Conservation (phyloP, 2,888 invertebrate genomes). For the Willowsia nigromaculata region DNA sequence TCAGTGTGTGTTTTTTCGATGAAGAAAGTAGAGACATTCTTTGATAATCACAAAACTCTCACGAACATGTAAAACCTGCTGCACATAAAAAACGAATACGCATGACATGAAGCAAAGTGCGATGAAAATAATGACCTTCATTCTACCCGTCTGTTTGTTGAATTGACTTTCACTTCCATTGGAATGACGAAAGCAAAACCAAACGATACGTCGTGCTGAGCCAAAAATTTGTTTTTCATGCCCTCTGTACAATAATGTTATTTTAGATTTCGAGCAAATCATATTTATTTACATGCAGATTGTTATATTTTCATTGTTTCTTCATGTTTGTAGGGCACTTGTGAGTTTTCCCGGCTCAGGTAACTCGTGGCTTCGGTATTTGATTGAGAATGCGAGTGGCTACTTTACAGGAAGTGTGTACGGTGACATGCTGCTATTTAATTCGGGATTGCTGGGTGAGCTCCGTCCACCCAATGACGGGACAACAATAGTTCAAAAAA, state of each 20-base stretch:
- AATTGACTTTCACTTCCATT: background rate
- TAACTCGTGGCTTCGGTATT: conserved; percentile 80
- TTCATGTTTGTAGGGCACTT: conserved; percentile 77
- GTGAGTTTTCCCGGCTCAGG: conserved; percentile 80
- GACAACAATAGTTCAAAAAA: conserved; percentile 80
- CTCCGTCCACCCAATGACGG: conserved; percentile 79
- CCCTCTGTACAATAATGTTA: too few species aligned
- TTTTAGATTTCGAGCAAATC: background rate
- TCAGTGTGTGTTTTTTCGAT: background rate
- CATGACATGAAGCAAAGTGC: background rate
- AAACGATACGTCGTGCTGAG: background rate
- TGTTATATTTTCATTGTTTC: background rate
- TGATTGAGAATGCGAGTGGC: conserved; percentile 80
- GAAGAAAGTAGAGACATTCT: background rate
- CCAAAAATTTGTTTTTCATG: background rate
- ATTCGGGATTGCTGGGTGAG: conserved; percentile 79
- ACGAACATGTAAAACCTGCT: background rate
- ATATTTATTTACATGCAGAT: too few species aligned
- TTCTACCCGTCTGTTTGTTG: too few species aligned
- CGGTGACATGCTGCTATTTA: conserved; percentile 78
- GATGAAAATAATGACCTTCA: background rate
- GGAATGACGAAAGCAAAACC: background rate
- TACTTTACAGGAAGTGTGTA: conserved; percentile 80
- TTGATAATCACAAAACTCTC: background rate
- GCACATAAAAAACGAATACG: background rate